Evolutionary conservation across 2,797 vertebrate species (phyloP), one percentile per base, ranked within the genome.

Genomic region (Poliocrania exsul): DNA sequence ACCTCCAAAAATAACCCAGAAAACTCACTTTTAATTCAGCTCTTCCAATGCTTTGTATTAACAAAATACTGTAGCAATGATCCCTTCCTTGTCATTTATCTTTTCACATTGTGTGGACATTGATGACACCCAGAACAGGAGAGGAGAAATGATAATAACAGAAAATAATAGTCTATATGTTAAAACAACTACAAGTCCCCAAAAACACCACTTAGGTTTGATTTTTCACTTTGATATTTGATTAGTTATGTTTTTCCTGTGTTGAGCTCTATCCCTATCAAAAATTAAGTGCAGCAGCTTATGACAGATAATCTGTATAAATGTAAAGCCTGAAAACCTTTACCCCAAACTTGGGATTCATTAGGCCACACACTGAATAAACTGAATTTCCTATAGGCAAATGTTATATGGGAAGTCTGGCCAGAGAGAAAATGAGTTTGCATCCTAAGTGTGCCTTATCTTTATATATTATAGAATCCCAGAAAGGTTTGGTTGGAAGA

Each of bases 71-170:
- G 28, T 9, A 18, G 24, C 33, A 54, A 51, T 28, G 35, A 81
- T 3, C 19, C 16, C 20, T 66, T 58, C 44, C 71, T 64, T 64
- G 17, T 56, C 56, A 75, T 56, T 53, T 51, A 13, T 1, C 3
- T 62, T 64, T 60, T 33, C 16, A 21, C 3, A 2, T 33, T 47
- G 4, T 0, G 0, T 20, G 24, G 37, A 4, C 8, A 3, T 10
- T 38, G 47, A 28, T 31, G 40, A 23, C 13, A 12, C 31, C 38
- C 57, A 47, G 21, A 83, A 54, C 5, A 42, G 23, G 5, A 56
- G 18, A 51, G 86, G 38, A 40, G 38, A 40, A 14, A 23, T 20
- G 4, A 42, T 33, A 89, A 13, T 11, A 44, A 14, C 11, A 19
- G 33, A 51, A 81, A 87, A 37, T 53, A 79, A 35, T 19, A 51